These are phyloP conservation scores for Coracopsis vasa DNA, from an alignment of 2,113 vertebrate genomes.

Conservation along the genomic window DNA sequence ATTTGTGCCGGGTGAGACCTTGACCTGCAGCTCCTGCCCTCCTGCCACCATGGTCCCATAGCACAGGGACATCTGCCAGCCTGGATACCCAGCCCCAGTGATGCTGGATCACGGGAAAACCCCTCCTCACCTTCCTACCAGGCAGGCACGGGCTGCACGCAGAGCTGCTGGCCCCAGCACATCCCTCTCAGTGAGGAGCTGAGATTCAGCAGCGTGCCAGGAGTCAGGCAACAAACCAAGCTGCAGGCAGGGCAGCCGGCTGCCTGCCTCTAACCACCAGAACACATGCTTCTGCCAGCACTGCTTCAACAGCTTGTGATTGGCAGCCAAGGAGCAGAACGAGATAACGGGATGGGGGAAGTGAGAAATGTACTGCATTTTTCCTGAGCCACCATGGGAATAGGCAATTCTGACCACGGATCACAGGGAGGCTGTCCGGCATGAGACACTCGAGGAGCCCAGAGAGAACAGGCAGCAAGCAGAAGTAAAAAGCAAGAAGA, in stretches of 20 bases:
- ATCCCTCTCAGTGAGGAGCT: neutral
- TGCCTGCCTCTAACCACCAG: neutral
- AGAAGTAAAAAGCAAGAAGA: neutral
- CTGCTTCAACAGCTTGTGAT: neutral
- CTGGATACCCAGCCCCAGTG: rapidly evolving
- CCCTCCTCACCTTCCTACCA: rapidly evolving
- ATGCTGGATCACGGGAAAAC: neutral
- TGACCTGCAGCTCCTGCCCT: neutral
- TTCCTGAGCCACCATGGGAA: neutral
- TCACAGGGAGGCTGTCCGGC: neutral
- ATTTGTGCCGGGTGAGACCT: no score
- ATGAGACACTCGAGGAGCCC: neutral
- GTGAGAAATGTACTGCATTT: neutral
- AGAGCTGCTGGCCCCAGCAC: rapidly evolving
- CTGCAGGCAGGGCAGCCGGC: neutral
- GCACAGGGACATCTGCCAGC: neutral
- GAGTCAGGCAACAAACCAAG: neutral
- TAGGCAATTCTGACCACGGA: neutral
- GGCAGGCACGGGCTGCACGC: rapidly evolving
- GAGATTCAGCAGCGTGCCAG: neutral
- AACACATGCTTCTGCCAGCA: neutral
- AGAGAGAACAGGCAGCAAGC: neutral
- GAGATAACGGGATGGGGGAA: neutral
- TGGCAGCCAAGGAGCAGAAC: constrained; percentile 33
- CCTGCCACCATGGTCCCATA: rapidly evolving